These are phyloP conservation scores for Drosophila demipolita DNA, from an alignment of 2,888 invertebrate species.

Conservation along the genomic window DNA sequence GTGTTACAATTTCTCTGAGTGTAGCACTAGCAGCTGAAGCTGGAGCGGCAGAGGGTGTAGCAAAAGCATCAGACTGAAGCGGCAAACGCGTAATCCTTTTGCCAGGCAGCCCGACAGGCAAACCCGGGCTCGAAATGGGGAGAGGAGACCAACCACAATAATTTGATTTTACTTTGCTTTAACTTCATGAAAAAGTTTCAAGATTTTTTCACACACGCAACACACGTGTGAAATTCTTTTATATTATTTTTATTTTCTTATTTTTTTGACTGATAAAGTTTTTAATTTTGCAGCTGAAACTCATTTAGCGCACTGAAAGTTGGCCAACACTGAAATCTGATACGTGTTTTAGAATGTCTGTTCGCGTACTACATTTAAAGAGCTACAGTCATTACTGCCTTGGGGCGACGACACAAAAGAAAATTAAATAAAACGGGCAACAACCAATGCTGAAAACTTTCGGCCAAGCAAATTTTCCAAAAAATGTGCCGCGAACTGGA, in stretches of 20 bases:
- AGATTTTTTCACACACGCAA: constrained; percentile 63
- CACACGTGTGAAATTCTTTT: constrained; percentile 8
- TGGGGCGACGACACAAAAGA: not conserved
- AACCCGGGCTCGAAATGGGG: constrained; percentile 17
- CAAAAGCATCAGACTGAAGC: not conserved
- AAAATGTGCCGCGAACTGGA: constrained; percentile 73
- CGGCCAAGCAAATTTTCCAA: constrained; percentile 61
- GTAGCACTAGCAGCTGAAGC: not conserved
- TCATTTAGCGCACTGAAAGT: constrained; percentile 76
- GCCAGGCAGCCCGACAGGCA: constrained; percentile 58
- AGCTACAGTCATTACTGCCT: not conserved
- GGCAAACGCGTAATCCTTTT: constrained; percentile 68
- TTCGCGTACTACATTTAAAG: constrained; percentile 70
- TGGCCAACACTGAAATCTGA: constrained; percentile 58
- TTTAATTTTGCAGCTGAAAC: constrained; percentile 78
- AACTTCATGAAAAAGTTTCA: constrained; percentile 80
- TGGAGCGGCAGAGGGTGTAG: not conserved
- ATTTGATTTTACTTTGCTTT: constrained; percentile 81
- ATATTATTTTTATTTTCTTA: not conserved
- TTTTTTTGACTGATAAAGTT: constrained; percentile 65
- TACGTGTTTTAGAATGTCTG: constrained; percentile 67
- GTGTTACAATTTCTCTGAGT: not conserved
- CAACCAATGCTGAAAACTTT: constrained; percentile 54
- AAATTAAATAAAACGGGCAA: constrained; percentile 13
- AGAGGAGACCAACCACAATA: constrained; percentile 68